These are phyloP conservation scores for Labeo catla DNA, from an alignment of 2,113 vertebrate species.

Conservation along the genomic window DNA sequence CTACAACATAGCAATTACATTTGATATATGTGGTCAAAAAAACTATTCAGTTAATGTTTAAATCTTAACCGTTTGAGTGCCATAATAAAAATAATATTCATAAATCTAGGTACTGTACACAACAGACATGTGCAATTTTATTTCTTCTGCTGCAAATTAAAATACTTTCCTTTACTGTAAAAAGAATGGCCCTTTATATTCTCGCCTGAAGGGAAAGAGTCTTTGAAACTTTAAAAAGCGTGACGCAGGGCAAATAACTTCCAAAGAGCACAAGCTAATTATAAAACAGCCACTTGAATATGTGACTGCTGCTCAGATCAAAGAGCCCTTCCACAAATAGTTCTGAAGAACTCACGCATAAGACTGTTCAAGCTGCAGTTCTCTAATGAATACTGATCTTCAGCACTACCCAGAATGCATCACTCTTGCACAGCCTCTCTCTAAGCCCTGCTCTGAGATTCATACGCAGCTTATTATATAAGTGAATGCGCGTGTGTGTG, in stretches of 20 bases:
- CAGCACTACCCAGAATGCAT: conserved; percentile 52
- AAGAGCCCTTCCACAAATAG: conserved; percentile 52
- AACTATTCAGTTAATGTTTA: neutral
- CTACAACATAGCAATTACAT: neutral
- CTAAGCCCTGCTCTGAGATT: conserved; percentile 8
- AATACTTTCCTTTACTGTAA: neutral
- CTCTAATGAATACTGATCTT: conserved; percentile 54
- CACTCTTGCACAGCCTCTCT: conserved; percentile 18
- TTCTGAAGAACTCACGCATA: conserved; percentile 52
- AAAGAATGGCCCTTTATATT: neutral
- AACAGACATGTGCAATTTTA: neutral
- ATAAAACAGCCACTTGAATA: conserved; percentile 44
- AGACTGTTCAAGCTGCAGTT: conserved; percentile 21
- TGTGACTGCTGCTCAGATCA: conserved; percentile 48
- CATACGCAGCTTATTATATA: conserved; percentile 26
- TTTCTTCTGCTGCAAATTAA: neutral
- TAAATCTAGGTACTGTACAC: neutral
- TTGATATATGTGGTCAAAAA: neutral
- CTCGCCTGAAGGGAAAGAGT: neutral
- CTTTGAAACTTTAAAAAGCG: conserved; percentile 17
- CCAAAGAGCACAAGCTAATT: conserved; percentile 16
- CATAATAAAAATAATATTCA: neutral
- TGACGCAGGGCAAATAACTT: neutral
- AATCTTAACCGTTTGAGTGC: neutral
- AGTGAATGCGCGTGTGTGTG: conserved; percentile 1